Base-by-base conservation (phyloP, 2,888 invertebrate species). In the Allolobophora icterica region DNA sequence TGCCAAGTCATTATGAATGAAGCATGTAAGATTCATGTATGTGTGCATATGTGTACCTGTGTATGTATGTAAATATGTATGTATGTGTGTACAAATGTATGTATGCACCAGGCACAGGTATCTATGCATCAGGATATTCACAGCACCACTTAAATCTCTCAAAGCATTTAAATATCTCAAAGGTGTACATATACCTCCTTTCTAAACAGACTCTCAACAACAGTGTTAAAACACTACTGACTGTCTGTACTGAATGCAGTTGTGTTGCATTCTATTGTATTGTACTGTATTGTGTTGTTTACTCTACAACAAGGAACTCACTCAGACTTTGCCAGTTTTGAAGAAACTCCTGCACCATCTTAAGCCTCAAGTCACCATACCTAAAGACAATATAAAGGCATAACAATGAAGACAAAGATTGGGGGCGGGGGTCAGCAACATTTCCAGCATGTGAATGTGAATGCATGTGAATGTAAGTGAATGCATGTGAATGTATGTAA, bases 281-380 rank as follows among this genome's bases (percentile, higher is more conserved):
- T 45, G 45, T 19, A 45, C 19, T 19, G 52, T 24, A 52, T 24
- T 52, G 24, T 52, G 11, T 24, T 71, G n/a, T 71, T 71, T 71
- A 87, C 24, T 34, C 30, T 34, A 21, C 5, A 35, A 21, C 21
- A 30, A 87, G 35, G 17, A 24, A 91, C 92, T 94, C 93, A 94
- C 97, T 98, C 92, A 98, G 96, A 94, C 97, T 97, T 45, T 97
- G 97, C 98, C 98, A 98, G 96, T 98, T 97, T 38, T 97, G 97
- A 21, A 98, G 96, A 93, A 99, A 97, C 94, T 98, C 98, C 94
- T 98, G 97, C 45, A 98, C 98, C 97, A 99, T 98, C 33, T 97
- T 96, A 5, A 98, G 98, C 91, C 99, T 96, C 98, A 98, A 98
- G 94, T 98, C 98, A 1, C 97, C 97, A 94, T 98, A 97, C 91